Conservation (phyloP, 1,140 invertebrate genomes). For the Microvelia longipes region DNA sequence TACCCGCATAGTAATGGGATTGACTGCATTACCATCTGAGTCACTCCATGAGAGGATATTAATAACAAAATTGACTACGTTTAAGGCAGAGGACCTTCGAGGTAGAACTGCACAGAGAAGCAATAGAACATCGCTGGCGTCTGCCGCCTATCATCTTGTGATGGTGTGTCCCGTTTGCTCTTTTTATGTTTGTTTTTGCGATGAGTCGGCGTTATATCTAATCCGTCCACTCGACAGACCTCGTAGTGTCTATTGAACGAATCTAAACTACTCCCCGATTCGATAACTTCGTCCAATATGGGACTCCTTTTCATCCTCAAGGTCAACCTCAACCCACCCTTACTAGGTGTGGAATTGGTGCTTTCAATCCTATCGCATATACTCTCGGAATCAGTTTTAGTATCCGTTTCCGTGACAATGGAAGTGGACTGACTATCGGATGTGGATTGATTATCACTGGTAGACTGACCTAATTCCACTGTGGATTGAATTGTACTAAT, state of each 20-base stretch:
- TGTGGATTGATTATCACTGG: background rate
- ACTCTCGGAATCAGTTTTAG: background rate
- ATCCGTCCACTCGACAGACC: conserved; percentile 61
- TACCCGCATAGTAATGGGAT: too few species aligned
- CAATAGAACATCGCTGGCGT: too few species aligned
- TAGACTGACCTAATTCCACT: background rate
- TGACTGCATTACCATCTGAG: too few species aligned
- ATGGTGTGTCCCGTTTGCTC: background rate
- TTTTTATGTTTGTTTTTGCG: conserved; percentile 1
- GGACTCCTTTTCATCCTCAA: conserved; percentile 72
- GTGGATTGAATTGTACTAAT: background rate
- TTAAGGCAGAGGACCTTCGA: too few species aligned
- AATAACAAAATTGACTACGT: too few species aligned
- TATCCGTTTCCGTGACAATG: background rate
- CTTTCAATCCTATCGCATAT: background rate
- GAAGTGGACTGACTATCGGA: background rate
- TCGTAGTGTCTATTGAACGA: conserved; percentile 63
- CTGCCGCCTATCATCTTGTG: too few species aligned
- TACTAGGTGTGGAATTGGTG: conserved; percentile 36
- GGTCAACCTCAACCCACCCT: conserved; percentile 56
- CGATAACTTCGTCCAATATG: conserved; percentile 66
- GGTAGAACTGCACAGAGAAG: too few species aligned
- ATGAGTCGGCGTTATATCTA: conserved; percentile 11
- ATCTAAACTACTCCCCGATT: conserved; percentile 54
- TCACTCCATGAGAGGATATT: too few species aligned